Evolutionary conservation across 2,113 vertebrate species (phyloP).

Genomic region (Sapajus apella): DNA sequence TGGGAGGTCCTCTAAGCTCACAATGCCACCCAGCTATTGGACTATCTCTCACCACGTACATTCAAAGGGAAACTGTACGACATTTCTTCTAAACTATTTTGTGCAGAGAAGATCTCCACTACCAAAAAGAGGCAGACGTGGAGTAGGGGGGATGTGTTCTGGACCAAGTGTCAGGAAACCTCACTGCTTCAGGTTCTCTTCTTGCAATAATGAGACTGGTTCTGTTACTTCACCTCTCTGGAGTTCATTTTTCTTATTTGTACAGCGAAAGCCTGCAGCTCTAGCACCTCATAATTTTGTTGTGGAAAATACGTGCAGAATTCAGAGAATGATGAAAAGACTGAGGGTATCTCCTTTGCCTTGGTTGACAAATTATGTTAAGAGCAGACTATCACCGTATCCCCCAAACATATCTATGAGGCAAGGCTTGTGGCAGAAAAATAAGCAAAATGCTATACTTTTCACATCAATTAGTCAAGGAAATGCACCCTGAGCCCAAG

Average conservation of each 20-base stretch:
- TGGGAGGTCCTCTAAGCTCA: slow-evolving; percentile 44
- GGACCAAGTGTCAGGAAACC: neutral
- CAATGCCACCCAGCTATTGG: neutral
- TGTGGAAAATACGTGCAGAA: neutral
- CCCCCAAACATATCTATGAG: neutral
- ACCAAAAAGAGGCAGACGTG: neutral
- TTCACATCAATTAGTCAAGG: neutral
- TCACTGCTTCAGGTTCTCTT: neutral
- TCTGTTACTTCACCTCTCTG: neutral
- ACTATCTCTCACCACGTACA: neutral
- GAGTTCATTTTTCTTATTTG: neutral
- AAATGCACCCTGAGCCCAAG: neutral
- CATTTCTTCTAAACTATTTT: neutral
- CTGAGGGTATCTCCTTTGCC: neutral
- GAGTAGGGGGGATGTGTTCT: neutral
- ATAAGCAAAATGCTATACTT: neutral
- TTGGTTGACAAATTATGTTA: neutral
- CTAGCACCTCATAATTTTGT: neutral
- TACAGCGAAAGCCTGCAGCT: neutral
- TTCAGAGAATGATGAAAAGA: neutral
- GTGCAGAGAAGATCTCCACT: neutral
- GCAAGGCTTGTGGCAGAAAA: neutral
- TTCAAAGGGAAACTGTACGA: neutral
- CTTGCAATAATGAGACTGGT: neutral
- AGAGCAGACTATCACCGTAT: neutral